Percentiles rank a stretch among this genome's conserved stretches.
These are phyloP conservation scores for Linnaemya tessellans DNA, from an alignment of 2,888 invertebrate species.

Conservation along the genomic window DNA sequence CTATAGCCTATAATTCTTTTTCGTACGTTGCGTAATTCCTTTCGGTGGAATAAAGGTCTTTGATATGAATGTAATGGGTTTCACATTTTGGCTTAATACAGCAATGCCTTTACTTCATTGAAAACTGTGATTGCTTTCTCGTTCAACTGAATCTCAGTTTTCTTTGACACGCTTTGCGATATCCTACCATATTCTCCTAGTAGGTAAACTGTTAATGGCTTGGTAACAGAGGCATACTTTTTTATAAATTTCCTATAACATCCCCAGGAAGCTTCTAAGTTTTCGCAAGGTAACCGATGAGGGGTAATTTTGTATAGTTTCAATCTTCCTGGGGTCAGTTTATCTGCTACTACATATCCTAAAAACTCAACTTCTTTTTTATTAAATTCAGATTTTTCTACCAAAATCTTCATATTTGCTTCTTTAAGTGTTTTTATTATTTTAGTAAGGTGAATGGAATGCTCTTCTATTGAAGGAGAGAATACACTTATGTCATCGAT, in stretches of 20 bases:
- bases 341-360: not conserved
- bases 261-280: not conserved
- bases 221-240: not conserved
- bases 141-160: not conserved
- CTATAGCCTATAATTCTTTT: not conserved
- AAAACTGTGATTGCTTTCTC: not conserved
- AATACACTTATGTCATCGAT: not conserved
- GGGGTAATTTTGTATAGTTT: not conserved
- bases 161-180: not conserved
- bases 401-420: too few relatives aligned
- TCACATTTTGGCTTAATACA: not conserved
- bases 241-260: not conserved
- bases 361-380: not conserved
- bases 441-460: not conserved
- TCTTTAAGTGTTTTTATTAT: too few relatives aligned
- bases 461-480: not conserved
- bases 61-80: not conserved
- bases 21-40: not conserved
- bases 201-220: not conserved
- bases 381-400: not conserved
- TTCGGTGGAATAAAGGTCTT: not conserved
- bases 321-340: conserved; percentile 30
- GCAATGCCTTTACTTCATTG: too few relatives aligned
- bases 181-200: not conserved
- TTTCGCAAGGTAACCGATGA: not conserved